Evolutionary conservation across 2,888 invertebrate genomes (phyloP).

Genomic region (Magallana nippona): DNA sequence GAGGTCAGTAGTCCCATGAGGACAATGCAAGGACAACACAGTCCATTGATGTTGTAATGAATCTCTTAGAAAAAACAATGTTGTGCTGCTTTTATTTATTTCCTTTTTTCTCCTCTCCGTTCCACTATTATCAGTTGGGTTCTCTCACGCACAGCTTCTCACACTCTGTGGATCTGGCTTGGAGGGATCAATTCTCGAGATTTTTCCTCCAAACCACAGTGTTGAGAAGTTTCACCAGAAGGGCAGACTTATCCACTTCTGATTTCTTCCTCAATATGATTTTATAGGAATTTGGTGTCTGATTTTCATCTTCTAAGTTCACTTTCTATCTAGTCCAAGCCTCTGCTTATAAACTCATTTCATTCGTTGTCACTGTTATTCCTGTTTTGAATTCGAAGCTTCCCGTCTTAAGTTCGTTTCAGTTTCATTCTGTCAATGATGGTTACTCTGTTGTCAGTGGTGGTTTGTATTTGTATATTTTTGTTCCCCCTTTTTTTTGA

Average conservation of each 20-base stretch:
- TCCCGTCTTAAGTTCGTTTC: background rate
- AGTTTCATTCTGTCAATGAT: background rate
- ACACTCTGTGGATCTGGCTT: background rate
- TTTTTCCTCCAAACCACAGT: background rate
- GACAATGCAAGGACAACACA: slow-evolving; percentile 1
- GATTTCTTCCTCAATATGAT: background rate
- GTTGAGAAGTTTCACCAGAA: slow-evolving; percentile 12
- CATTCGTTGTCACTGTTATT: background rate
- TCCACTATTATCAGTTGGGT: slow-evolving; percentile 11
- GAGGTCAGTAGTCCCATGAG: slow-evolving; percentile 52
- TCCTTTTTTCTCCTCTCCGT: background rate
- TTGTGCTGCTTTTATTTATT: slow-evolving; percentile 17
- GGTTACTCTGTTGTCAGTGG: slow-evolving; percentile 9
- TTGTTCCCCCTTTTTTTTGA: background rate
- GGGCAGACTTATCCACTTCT: background rate
- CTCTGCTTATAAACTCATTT: slow-evolving; percentile 9
- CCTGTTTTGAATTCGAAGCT: background rate
- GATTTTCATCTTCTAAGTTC: slow-evolving; percentile 8
- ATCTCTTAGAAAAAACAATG: background rate
- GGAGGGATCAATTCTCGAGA: no score
- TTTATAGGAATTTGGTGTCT: slow-evolving; percentile 6
- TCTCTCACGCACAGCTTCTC: background rate
- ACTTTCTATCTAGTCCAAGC: slow-evolving; percentile 20
- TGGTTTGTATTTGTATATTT: slow-evolving; percentile 2
- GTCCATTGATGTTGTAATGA: slow-evolving; percentile 28